Base-by-base conservation (phyloP, 2,888 invertebrate genomes). In the Chelonus formosanus region DNA sequence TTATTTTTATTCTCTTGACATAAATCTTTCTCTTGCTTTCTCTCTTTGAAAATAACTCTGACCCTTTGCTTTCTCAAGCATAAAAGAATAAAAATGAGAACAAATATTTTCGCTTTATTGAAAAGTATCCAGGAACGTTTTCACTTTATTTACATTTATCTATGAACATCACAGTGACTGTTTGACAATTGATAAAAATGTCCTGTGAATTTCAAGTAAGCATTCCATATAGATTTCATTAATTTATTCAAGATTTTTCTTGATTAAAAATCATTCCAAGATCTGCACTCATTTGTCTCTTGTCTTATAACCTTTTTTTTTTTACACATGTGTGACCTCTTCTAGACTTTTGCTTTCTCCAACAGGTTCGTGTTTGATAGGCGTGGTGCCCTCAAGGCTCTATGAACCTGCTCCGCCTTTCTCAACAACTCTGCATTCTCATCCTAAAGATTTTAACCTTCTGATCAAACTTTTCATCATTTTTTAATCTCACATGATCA, bases 341-440 rank as follows among this genome's bases (percentile, higher is more conserved):
- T 44, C 44, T 31, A 40, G 8, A 43, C 4, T 32, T 31, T 32
- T 47, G 8, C 43, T 5, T 57, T 31, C 47, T 35, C 68, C 65
- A 63, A 59, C 69, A 74, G 74, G 71, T 73, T 71, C 70, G 70
- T 71, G 74, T 73, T 73, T 73, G 70, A 75, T 74, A 75, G 76
- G 72, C 76, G 76, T 75, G 69, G 71, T 76, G 74, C 73, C 73
- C 74, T 65, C 68, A 10, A 70, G 70, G 71, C 70, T 66, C 71
- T 67, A 62, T 52, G 58, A 52, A 60, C 65, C 68, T 71, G 77
- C 75, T 70, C 74, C 75, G 76, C 75, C 76, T 73, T 68, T 52
- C 44, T 35, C 52, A 61, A 53, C 61, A 40, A 40, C 61, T 61
- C 53, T 52, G 34, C 53, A 43, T 53, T 58, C 56, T 62, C 57